These are phyloP conservation scores for Drosophila teissieri DNA, from an alignment of 1,140 invertebrate genomes.

Conservation along the genomic window DNA sequence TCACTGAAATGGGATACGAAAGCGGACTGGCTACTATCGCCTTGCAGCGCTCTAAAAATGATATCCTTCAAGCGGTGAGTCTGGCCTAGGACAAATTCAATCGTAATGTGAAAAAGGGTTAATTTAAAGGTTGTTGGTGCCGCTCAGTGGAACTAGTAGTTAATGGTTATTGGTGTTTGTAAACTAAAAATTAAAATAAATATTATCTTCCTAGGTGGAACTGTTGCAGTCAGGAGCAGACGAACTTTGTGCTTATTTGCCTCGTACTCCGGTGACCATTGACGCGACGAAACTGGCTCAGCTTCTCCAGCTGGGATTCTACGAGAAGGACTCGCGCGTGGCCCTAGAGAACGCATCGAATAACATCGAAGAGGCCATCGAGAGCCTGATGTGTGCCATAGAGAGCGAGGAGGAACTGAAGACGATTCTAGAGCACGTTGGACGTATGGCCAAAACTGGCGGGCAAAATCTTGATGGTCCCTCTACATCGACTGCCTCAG, in stretches of 20 bases:
- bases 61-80: constrained; percentile 88
- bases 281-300: constrained; percentile 61
- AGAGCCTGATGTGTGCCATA: constrained; percentile 84
- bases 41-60: constrained; percentile 88
- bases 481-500: constrained; percentile 58
- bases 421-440: constrained; percentile 44
- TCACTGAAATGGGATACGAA: constrained; percentile 89
- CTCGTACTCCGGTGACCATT: constrained; percentile 9
- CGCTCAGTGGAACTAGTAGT: no score
- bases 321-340: constrained; percentile 85
- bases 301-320: constrained; percentile 88
- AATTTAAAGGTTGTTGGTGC: no score
- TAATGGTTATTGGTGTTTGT: no score
- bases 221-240: constrained; percentile 53
- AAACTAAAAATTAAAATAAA: background rate
- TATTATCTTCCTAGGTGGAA: constrained; percentile 53
- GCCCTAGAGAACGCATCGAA: constrained; percentile 86
- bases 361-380: constrained; percentile 86
- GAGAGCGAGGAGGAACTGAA: constrained; percentile 62
- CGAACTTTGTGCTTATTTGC: constrained; percentile 38
- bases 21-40: constrained; percentile 86
- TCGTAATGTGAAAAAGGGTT: no score
- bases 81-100: background rate
- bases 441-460: constrained; percentile 4
- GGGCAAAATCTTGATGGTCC: constrained; percentile 25